phyloP scores from a whole-genome alignment of 2,888 invertebrate genomes.

The Ashinkailepas kermadecensis region DNA sequence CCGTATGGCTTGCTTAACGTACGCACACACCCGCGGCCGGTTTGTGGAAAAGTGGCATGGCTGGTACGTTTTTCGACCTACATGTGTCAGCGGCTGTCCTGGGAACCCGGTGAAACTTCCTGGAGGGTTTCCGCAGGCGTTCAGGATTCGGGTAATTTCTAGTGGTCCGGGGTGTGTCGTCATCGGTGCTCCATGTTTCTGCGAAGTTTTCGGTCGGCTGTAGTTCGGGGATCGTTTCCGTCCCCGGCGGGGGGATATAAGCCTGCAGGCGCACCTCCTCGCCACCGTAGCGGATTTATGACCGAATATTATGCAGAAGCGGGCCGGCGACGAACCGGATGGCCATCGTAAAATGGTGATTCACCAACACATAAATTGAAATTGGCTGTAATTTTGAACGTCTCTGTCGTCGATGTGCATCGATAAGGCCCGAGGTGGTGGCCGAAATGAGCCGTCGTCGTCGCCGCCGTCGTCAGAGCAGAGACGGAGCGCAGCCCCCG shows the following conservation, averaged over 20 bases:
- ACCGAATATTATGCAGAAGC: conserved; percentile 11
- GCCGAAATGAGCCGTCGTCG: not conserved
- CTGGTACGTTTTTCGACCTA: too few relatives aligned
- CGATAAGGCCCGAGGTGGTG: not conserved
- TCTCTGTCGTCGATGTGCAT: not conserved
- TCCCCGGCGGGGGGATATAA: not conserved
- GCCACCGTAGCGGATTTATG: not conserved
- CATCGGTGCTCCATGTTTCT: not conserved
- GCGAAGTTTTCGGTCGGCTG: not conserved
- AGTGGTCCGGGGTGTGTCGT: not conserved
- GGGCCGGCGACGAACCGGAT: not conserved
- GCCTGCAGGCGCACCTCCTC: not conserved
- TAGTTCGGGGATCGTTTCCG: not conserved
- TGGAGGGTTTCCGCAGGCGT: not conserved
- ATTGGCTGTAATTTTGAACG: conserved; percentile 19
- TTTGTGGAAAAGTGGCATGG: too few relatives aligned
- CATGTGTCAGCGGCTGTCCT: too few relatives aligned
- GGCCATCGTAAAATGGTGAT: conserved; percentile 10
- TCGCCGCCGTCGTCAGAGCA: not conserved
- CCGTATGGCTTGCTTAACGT: too few relatives aligned
- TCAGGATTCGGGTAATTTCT: not conserved
- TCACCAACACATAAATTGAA: conserved; percentile 17
- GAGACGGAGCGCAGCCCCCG: not conserved
- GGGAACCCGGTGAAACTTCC: not conserved
- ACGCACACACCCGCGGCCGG: too few relatives aligned